Evolutionary conservation across 1,140 invertebrate species (phyloP).

Genomic region (Chironomus tepperi): DNA sequence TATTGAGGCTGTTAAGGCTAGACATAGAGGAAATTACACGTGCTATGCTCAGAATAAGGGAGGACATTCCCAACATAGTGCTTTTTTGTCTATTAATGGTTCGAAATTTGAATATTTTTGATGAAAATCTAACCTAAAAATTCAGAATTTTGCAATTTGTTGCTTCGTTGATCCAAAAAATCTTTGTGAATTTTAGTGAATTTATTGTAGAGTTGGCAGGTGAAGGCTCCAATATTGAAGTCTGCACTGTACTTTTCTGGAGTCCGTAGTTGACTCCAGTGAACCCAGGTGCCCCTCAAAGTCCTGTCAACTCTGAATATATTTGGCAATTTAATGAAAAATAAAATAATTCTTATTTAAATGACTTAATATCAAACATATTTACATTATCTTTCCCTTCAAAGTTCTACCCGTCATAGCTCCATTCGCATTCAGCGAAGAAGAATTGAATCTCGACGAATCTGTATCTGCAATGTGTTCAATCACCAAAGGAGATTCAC

Average conservation of each 20-base stretch:
- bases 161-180: neutral
- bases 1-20: constrained; percentile 45
- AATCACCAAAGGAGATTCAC: constrained; percentile 64
- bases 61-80: constrained; percentile 45
- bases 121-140: neutral
- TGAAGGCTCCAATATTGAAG: too few relatives aligned
- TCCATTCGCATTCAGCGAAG: constrained; percentile 60
- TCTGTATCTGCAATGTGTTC: constrained; percentile 61
- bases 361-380: too few relatives aligned
- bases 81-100: constrained; percentile 51
- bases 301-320: too few relatives aligned
- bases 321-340: too few relatives aligned
- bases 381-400: too few relatives aligned
- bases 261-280: too few relatives aligned
- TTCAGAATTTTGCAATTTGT: constrained; percentile 19
- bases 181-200: too few relatives aligned
- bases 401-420: constrained; percentile 44
- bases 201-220: too few relatives aligned
- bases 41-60: constrained; percentile 53
- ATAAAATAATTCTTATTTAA: too few relatives aligned
- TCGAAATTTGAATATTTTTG: constrained; percentile 16
- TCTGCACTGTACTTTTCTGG: too few relatives aligned
- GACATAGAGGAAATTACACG: constrained; percentile 56
- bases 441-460: constrained; percentile 62
- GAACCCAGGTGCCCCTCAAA: too few relatives aligned